Evolutionary conservation across 2,113 vertebrate genomes (phyloP), one percentile per base, ranked within the genome.

Genomic region (Mesitornis unicolor): DNA sequence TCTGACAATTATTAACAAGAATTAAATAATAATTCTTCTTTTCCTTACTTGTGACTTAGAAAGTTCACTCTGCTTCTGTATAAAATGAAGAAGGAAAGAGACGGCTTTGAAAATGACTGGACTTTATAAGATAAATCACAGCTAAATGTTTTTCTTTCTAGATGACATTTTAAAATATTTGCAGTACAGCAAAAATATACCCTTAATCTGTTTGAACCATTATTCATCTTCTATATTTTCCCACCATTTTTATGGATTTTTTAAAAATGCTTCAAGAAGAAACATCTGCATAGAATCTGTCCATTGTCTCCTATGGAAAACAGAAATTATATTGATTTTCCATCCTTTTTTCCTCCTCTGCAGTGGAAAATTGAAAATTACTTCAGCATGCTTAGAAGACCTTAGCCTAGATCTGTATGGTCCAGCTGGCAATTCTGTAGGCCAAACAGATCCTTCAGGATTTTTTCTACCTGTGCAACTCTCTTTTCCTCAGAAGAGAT

Each of bases 231-330:
- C 68, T 81, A 80, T 63, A 70, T 86, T 90, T 96, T 83, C 75
- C 79, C 47, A 25, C 47, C 88, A 24, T 28, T 89, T 94, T 93
- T 83, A 94, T 74, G 42, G 75, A 80, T 93, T 82, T 26, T 61
- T 84, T 84, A 88, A 95, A 50, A 28, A 31, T 0, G 1, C 38
- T 28, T 88, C 11, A 59, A 90, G 57, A 85, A 87, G 90, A 94
- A 94, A 95, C 93, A 95, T 96, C 84, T 96, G 93, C 48, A 54
- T 69, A 93, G 63, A 91, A 77, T 83, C 71, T 95, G 14, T 63
- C 75, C 59, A 70, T 83, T 85, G 74, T 87, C 84, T 93, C 79
- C 75, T 90, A 84, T 29, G n/a, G 85, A 94, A 96, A 93, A 83
- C 9, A 93, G 67, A 80, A 93, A 63, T 53, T 65, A 75, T 74